These are phyloP conservation scores for Bembecia ichneumoniformis DNA, from an alignment of 2,888 invertebrate genomes.

Conservation along the genomic window DNA sequence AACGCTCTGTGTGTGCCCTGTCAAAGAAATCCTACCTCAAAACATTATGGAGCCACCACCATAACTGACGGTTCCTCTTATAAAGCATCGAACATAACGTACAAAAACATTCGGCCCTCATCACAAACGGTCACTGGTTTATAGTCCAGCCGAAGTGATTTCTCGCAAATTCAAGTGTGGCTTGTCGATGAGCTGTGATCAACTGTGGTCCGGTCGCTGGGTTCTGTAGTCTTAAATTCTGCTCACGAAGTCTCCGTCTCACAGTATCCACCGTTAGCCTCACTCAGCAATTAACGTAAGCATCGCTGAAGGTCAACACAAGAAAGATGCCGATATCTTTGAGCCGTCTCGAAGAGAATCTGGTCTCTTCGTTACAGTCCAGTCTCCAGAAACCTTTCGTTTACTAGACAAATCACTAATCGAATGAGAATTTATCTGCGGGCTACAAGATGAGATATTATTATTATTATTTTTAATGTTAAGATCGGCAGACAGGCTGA, in stretches of 20 bases:
- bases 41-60: constrained; percentile 9
- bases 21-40: constrained; percentile 9
- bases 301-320: constrained; percentile 8
- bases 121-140: constrained; percentile 1
- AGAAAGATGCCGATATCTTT: constrained; percentile 8
- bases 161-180: constrained; percentile 9
- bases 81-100: constrained; percentile 5
- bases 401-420: constrained; percentile 8
- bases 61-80: constrained; percentile 9
- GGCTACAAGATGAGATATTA: too few species aligned
- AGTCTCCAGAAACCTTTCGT: constrained; percentile 9
- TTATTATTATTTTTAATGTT: too few species aligned
- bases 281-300: too few species aligned
- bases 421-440: too few species aligned
- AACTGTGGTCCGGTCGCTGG: constrained; percentile 7
- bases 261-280: constrained; percentile 9
- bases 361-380: constrained; percentile 10
- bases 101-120: not conserved
- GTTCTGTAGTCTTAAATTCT: constrained; percentile 9
- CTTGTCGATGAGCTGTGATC: constrained; percentile 7
- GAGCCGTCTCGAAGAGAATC: constrained; percentile 8
- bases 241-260: constrained; percentile 9
- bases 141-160: constrained; percentile 10
- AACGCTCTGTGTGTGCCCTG: not conserved
- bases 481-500: too few species aligned